phyloP scores from a whole-genome alignment of 2,888 invertebrate genomes.

The Camptogramma bilineatum region DNA sequence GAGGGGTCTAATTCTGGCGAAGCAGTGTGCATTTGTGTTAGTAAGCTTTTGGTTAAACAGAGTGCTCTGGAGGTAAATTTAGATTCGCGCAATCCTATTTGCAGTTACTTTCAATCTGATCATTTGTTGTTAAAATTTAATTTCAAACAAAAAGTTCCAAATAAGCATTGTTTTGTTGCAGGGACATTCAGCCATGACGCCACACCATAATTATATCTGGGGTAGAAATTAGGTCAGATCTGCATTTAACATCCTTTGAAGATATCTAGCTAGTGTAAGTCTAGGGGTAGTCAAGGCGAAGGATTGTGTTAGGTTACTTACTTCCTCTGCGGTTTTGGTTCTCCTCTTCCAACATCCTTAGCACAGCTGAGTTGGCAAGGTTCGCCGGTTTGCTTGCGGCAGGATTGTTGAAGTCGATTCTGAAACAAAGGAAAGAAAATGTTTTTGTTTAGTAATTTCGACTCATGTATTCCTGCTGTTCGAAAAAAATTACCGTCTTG shows the following conservation, averaged over 20 bases:
- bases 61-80: conserved; percentile 19
- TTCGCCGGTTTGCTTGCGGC: conserved; percentile 90
- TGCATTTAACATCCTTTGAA: not conserved
- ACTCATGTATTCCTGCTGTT: not conserved
- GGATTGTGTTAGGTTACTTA: conserved; percentile 60
- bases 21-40: conserved; percentile 68
- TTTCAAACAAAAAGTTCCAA: not conserved
- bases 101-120: not conserved
- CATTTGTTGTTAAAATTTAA: not conserved
- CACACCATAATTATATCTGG: no score
- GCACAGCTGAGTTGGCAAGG: conserved; percentile 93
- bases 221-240: no score
- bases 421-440: conserved; percentile 58
- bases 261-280: not conserved
- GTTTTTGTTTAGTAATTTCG: not conserved
- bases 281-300: not conserved
- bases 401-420: conserved; percentile 92
- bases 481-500: not conserved
- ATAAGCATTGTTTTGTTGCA: no score
- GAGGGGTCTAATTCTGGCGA: conserved; percentile 78
- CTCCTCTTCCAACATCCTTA: conserved; percentile 94
- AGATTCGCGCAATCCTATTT: conserved; percentile 21
- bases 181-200: no score
- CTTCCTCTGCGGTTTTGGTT: conserved; percentile 89
- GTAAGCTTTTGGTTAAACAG: conserved; percentile 52